Evolutionary conservation across 2,888 invertebrate genomes (phyloP).

Genomic region (Ditula angustiorana): DNA sequence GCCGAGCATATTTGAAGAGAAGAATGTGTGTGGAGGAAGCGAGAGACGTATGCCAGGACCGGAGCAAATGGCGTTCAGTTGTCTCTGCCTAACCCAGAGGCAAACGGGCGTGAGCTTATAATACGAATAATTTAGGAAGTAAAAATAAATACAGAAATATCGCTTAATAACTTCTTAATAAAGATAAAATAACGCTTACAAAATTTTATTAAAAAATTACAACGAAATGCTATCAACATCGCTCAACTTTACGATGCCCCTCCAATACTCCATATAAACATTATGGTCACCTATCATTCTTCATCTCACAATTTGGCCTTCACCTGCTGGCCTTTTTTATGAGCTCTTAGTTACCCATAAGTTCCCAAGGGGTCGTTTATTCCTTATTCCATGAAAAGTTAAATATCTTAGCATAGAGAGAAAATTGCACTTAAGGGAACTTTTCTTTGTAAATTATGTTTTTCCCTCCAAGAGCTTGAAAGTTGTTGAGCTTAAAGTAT

Average conservation of each 20-base stretch:
- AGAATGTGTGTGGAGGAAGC: too few species aligned
- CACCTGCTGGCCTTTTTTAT: constrained; percentile 28
- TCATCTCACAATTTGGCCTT: constrained; percentile 19
- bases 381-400: constrained; percentile 9
- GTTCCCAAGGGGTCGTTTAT: constrained; percentile 20
- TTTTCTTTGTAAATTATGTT: constrained; percentile 34
- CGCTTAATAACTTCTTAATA: not conserved
- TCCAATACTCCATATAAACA: constrained; percentile 23
- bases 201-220: constrained; percentile 25
- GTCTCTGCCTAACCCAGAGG: too few species aligned
- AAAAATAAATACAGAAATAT: not conserved
- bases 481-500: constrained; percentile 21
- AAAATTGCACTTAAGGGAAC: constrained; percentile 37
- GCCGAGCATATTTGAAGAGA: too few species aligned
- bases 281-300: constrained; percentile 8
- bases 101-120: too few species aligned
- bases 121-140: not conserved
- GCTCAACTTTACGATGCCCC: constrained; percentile 17
- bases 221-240: constrained; percentile 30
- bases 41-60: too few species aligned
- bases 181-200: constrained; percentile 20
- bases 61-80: too few species aligned
- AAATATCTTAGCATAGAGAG: constrained; percentile 30
- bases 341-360: constrained; percentile 24
- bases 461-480: constrained; percentile 12